Conservation (phyloP, 2,888 invertebrate genomes). For the Callimorpha dominula region DNA sequence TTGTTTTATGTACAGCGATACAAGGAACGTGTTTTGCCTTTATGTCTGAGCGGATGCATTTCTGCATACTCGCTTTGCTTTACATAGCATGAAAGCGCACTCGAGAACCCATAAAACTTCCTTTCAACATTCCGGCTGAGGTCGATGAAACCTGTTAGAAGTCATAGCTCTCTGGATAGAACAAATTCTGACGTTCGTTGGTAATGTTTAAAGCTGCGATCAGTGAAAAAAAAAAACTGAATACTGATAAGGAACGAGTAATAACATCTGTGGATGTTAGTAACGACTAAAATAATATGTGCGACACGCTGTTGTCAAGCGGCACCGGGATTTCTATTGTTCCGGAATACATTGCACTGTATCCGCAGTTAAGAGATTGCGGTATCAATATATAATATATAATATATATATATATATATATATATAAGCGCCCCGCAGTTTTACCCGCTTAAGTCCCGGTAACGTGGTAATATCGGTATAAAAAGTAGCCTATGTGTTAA, state of each 20-base stretch:
- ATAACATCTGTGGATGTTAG: slow-evolving; percentile 37
- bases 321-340: slow-evolving; percentile 33
- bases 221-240: background rate
- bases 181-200: slow-evolving; percentile 24
- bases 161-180: slow-evolving; percentile 25
- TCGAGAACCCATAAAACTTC: slow-evolving; percentile 61
- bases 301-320: slow-evolving; percentile 42
- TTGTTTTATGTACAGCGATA: background rate
- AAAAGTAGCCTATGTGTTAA: too few relatives aligned
- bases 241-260: slow-evolving; percentile 10
- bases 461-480: too few relatives aligned
- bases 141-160: slow-evolving; percentile 44
- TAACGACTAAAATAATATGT: slow-evolving; percentile 55
- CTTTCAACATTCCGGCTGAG: slow-evolving; percentile 40
- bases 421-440: too few relatives aligned
- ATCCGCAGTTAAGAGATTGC: slow-evolving; percentile 19
- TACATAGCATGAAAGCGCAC: slow-evolving; percentile 49
- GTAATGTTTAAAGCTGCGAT: background rate
- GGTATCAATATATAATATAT: slow-evolving; percentile 33
- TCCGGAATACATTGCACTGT: slow-evolving; percentile 25
- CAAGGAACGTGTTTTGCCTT: slow-evolving; percentile 14
- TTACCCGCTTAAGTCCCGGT: too few relatives aligned
- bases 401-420: too few relatives aligned
- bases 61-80: slow-evolving; percentile 24
- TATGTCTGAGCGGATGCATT: slow-evolving; percentile 16